phyloP scores from a whole-genome alignment of 2,113 vertebrate genomes.

The Prietella phreatophila region DNA sequence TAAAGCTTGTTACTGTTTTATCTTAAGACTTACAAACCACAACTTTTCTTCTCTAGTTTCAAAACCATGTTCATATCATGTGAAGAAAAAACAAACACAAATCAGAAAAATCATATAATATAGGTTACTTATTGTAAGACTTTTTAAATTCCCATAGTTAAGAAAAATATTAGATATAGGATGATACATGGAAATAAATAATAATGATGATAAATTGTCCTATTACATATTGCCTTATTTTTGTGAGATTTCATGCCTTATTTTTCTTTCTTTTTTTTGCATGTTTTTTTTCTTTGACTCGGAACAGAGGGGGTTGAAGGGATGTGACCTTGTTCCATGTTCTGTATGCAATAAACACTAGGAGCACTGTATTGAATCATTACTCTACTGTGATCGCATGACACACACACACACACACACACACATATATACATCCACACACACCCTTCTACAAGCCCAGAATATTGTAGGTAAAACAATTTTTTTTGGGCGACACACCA shows the following conservation, averaged over 20 bases:
- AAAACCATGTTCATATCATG: neutral
- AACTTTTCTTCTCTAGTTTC: neutral
- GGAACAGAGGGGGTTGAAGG: neutral
- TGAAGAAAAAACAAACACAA: neutral
- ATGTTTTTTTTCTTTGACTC: neutral
- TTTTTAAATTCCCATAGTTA: neutral
- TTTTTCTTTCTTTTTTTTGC: neutral
- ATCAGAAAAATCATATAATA: neutral
- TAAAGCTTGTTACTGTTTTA: neutral
- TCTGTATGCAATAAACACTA: neutral
- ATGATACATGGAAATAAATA: neutral
- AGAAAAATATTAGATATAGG: neutral
- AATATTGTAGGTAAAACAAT: neutral
- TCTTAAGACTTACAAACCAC: neutral
- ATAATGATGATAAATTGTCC: neutral
- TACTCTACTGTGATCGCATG: neutral
- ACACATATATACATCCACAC: too few species aligned
- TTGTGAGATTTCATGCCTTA: neutral
- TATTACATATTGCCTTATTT: neutral
- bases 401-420: neutral
- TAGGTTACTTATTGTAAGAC: neutral
- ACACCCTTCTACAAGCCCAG: neutral
- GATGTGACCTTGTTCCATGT: conserved; percentile 22
- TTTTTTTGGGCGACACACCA: neutral
- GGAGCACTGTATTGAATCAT: neutral